These are phyloP conservation scores for Gymnothorax reevesii DNA, from an alignment of 2,797 vertebrate species.

Conservation along the genomic window DNA sequence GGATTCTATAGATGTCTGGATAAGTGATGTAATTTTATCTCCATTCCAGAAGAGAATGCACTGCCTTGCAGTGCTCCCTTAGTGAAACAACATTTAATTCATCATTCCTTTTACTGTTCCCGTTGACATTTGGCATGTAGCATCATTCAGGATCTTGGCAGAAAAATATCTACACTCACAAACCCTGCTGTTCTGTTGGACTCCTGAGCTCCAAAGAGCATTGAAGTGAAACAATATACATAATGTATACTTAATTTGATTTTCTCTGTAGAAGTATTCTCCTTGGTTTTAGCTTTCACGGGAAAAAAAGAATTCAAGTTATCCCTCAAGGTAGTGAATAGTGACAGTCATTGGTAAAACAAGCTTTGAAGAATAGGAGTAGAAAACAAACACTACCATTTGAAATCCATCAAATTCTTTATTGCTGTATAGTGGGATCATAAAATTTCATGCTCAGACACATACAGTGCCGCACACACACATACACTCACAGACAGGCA, in stretches of 20 bases:
- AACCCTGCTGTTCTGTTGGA: not conserved
- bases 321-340: not conserved
- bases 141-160: not conserved
- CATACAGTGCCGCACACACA: not conserved
- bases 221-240: constrained; percentile 6
- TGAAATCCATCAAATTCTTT: constrained; percentile 88
- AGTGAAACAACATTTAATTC: not conserved
- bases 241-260: constrained; percentile 14
- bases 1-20: not conserved
- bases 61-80: not conserved
- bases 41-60: constrained; percentile 2
- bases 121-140: constrained; percentile 1
- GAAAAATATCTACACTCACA: not conserved
- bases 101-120: not conserved
- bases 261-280: not conserved
- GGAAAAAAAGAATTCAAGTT: constrained; percentile 7
- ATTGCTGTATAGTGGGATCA: constrained; percentile 81
- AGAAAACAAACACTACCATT: constrained; percentile 38
- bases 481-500: not conserved
- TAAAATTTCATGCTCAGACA: constrained; percentile 35
- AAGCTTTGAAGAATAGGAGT: not conserved
- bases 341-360: not conserved
- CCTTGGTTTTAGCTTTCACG: not conserved
- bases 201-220: not conserved
- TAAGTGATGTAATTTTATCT: constrained; percentile 12